phyloP scores from a whole-genome alignment of 2,888 invertebrate species.

The Lysandra bellargus region DNA sequence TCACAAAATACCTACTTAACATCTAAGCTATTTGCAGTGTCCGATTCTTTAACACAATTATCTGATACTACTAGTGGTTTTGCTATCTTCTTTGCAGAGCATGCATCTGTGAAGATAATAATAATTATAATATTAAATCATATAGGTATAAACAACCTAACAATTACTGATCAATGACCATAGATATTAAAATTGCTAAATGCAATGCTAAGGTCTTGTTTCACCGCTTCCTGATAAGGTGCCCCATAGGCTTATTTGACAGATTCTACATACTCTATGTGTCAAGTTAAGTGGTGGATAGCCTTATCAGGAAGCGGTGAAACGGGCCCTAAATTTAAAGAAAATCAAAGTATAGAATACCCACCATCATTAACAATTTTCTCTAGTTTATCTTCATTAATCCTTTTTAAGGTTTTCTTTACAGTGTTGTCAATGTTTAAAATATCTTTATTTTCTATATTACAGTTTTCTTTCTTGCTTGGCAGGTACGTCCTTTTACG shows the following conservation, averaged over 20 bases:
- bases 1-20: conserved; percentile 13
- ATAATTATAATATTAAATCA: conserved; percentile 17
- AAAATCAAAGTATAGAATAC: background rate
- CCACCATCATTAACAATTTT: conserved; percentile 48
- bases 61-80: conserved; percentile 41
- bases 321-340: background rate
- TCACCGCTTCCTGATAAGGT: no score
- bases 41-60: background rate
- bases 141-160: background rate
- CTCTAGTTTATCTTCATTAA: conserved; percentile 39
- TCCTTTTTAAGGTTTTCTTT: conserved; percentile 35
- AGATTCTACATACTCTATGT: no score
- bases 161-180: background rate
- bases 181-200: background rate
- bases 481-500: conserved; percentile 65
- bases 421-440: conserved; percentile 37
- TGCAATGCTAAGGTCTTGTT: no score
- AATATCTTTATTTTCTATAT: conserved; percentile 56
- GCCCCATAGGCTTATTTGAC: no score
- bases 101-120: conserved; percentile 51
- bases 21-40: background rate
- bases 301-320: no score
- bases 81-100: conserved; percentile 55
- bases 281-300: no score
- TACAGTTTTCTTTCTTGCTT: conserved; percentile 48